Conservation (phyloP, 2,113 vertebrate species). For the Otus sunia region DNA sequence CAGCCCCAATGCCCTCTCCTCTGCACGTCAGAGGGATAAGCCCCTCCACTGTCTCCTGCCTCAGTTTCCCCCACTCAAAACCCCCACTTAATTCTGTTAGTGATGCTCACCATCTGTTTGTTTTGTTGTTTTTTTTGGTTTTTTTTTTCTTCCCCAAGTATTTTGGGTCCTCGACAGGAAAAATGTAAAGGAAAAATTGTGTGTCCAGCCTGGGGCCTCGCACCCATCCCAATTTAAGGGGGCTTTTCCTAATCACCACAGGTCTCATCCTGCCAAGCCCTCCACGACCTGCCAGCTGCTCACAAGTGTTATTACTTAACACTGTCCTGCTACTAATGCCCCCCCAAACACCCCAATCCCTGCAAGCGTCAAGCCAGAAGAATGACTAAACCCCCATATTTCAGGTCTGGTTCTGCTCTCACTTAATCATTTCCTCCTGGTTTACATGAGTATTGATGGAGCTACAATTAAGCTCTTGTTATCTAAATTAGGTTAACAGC, state of each 20-base stretch:
- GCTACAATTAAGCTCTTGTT: background rate
- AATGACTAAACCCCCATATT: background rate
- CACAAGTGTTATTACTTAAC: background rate
- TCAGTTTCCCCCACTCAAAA: background rate
- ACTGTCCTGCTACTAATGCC: background rate
- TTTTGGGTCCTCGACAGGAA: background rate
- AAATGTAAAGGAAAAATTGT: rapidly evolving
- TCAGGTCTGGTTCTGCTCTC: background rate
- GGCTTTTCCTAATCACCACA: background rate
- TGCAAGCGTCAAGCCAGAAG: background rate
- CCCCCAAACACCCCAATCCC: background rate
- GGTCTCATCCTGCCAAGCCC: background rate
- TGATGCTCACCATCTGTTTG: background rate
- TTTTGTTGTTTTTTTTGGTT: too few species aligned
- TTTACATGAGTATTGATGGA: background rate
- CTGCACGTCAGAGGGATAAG: background rate
- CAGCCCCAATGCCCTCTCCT: background rate
- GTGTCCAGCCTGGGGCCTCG: rapidly evolving
- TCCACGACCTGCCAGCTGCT: rapidly evolving
- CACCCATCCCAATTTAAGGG: background rate
- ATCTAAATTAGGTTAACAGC: background rate
- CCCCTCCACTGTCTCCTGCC: background rate
- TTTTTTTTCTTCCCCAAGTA: background rate
- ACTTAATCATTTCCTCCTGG: background rate
- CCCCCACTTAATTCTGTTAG: background rate